phyloP scores from a whole-genome alignment of 2,113 vertebrate genomes.

The Parotia lawesii region DNA sequence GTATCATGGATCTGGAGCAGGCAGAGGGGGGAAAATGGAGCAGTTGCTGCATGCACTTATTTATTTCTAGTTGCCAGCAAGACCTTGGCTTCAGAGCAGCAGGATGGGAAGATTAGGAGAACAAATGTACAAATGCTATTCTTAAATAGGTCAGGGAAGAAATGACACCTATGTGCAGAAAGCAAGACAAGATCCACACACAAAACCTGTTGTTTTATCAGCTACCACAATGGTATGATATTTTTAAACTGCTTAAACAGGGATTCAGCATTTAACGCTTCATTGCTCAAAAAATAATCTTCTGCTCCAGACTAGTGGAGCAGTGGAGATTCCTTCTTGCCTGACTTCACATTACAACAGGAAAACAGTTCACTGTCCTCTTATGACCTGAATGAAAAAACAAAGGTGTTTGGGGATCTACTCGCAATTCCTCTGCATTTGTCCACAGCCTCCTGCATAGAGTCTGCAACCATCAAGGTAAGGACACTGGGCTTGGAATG shows the following conservation, averaged over 20 bases:
- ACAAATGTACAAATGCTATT: not conserved
- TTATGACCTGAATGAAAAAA: not conserved
- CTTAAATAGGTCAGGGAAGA: constrained; percentile 1
- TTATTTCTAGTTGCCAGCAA: not conserved
- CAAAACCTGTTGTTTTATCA: not conserved
- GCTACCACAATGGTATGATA: not conserved
- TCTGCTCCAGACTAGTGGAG: not conserved
- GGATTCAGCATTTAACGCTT: not conserved
- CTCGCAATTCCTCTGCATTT: not conserved
- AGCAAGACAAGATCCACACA: not conserved
- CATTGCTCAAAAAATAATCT: not conserved
- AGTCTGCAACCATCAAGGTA: not conserved
- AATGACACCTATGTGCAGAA: not conserved
- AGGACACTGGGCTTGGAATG: not conserved
- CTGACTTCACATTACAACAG: not conserved
- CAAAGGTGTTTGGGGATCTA: not conserved
- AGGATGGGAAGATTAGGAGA: not conserved
- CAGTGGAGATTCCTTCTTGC: not conserved
- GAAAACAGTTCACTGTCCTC: not conserved
- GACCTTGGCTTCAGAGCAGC: not conserved
- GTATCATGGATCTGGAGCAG: not conserved
- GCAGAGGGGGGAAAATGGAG: not conserved
- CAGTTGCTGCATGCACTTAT: not conserved
- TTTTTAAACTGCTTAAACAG: not conserved
- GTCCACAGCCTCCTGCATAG: not conserved